A percentile compares a stretch with the other conserved stretches of the same genome.
Evolutionary conservation across 2,113 vertebrate genomes (phyloP).

Genomic region (Xenopus borealis): DNA sequence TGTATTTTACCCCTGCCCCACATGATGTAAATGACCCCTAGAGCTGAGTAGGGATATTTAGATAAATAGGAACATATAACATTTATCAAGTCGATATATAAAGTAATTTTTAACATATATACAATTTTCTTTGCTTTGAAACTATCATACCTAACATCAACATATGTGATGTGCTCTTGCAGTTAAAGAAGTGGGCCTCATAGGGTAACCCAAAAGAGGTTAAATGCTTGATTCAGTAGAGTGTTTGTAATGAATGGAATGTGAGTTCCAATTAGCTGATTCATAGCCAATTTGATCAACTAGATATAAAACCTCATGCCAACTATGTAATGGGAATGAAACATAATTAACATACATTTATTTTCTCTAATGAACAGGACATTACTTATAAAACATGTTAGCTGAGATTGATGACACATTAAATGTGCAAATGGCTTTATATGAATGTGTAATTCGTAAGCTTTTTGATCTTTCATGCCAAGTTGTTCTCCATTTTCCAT

Average conservation of each 20-base stretch:
- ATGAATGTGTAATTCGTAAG: background rate
- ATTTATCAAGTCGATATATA: too few species aligned
- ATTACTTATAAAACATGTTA: background rate
- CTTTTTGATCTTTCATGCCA: background rate
- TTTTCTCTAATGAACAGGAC: slow-evolving; percentile 8
- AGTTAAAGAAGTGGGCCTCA: too few species aligned
- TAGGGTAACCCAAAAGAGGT: background rate
- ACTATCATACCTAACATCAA: too few species aligned
- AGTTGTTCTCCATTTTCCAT: too few species aligned
- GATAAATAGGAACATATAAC: too few species aligned
- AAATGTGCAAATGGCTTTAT: background rate
- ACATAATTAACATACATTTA: slow-evolving; percentile 1
- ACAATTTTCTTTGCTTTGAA: too few species aligned
- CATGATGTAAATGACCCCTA: too few species aligned
- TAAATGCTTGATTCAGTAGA: background rate
- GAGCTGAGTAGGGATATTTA: too few species aligned
- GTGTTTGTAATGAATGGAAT: background rate
- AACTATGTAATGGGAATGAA: background rate
- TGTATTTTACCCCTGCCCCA: too few species aligned
- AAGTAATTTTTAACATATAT: too few species aligned
- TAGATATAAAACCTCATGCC: background rate
- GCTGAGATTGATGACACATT: slow-evolving; percentile 1
- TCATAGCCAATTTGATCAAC: background rate
- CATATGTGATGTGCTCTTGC: too few species aligned
- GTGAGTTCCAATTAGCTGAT: background rate